Evolutionary conservation across 2,888 invertebrate species (phyloP).

Genomic region (Synergus laeviventris): DNA sequence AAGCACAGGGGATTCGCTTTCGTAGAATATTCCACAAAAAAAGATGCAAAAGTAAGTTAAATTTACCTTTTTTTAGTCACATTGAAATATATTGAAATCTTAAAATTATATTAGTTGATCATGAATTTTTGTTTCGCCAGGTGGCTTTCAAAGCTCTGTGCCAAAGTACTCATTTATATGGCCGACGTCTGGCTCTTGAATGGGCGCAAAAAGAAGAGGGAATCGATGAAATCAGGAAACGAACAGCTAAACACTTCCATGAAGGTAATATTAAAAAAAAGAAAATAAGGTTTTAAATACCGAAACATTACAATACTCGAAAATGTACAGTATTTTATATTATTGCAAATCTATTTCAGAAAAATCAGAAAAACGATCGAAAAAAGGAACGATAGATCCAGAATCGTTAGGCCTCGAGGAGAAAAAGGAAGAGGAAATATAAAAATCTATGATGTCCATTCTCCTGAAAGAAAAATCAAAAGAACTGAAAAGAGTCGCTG

Average conservation of each 20-base stretch:
- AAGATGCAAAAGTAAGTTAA: constrained; percentile 90
- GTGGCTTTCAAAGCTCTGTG: constrained; percentile 94
- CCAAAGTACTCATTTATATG: constrained; percentile 98
- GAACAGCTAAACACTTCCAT: constrained; percentile 86
- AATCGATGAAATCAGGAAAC: constrained; percentile 88
- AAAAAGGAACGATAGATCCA: constrained; percentile 64
- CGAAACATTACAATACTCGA: background rate
- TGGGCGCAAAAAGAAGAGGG: constrained; percentile 92
- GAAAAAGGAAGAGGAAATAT: constrained; percentile 56
- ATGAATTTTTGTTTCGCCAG: constrained; percentile 76
- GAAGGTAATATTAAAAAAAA: constrained; percentile 62
- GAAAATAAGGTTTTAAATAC: constrained; percentile 7
- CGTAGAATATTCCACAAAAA: constrained; percentile 91
- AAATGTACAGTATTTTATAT: background rate
- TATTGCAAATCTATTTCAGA: constrained; percentile 57
- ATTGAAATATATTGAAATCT: background rate
- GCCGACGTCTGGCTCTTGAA: constrained; percentile 94
- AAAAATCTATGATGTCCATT: background rate
- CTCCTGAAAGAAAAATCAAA: background rate
- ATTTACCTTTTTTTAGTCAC: constrained; percentile 6
- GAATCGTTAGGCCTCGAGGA: constrained; percentile 65
- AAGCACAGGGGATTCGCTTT: constrained; percentile 98
- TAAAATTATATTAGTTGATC: background rate
- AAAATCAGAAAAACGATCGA: constrained; percentile 58
- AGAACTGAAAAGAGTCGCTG: constrained; percentile 16